Percentiles rank a stretch among this genome's conserved stretches.
These are phyloP conservation scores for Pseudomugil gertrudae DNA, from an alignment of 2,797 vertebrate species.

Conservation along the genomic window DNA sequence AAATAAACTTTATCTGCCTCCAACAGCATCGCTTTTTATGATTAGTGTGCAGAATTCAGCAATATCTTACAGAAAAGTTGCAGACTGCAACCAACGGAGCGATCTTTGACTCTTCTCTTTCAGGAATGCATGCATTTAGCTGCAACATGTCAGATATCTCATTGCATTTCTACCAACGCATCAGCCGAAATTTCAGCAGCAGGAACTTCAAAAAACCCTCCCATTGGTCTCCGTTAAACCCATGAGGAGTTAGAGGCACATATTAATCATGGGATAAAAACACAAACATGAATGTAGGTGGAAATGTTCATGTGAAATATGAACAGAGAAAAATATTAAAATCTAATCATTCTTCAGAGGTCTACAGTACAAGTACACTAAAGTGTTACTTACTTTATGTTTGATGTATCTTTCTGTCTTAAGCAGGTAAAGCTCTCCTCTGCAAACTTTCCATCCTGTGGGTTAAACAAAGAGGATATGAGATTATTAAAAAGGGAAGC, in stretches of 20 bases:
- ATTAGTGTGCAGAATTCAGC: neutral
- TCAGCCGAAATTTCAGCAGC: neutral
- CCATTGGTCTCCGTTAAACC: too few relatives aligned
- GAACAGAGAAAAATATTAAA: neutral
- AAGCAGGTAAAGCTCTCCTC: conserved; percentile 30
- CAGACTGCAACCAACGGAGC: neutral
- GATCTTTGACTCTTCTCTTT: neutral
- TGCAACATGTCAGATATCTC: neutral
- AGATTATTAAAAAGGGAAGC: conserved; percentile 52
- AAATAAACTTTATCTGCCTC: neutral
- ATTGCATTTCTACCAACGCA: neutral
- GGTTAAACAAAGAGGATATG: conserved; percentile 39
- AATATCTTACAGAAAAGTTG: neutral
- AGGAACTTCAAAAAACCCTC: too few relatives aligned
- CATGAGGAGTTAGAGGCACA: neutral
- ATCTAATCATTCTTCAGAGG: too few relatives aligned
- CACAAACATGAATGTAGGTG: neutral
- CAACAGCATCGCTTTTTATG: neutral
- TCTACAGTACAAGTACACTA: neutral
- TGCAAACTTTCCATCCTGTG: conserved; percentile 67
- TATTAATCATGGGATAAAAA: neutral
- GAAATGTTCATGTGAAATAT: neutral
- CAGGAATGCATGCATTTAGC: too few relatives aligned
- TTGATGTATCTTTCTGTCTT: conserved; percentile 37
- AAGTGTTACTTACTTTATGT: conserved; percentile 63